phyloP scores from a whole-genome alignment of 2,113 vertebrate species.

The Gymnarchus niloticus region DNA sequence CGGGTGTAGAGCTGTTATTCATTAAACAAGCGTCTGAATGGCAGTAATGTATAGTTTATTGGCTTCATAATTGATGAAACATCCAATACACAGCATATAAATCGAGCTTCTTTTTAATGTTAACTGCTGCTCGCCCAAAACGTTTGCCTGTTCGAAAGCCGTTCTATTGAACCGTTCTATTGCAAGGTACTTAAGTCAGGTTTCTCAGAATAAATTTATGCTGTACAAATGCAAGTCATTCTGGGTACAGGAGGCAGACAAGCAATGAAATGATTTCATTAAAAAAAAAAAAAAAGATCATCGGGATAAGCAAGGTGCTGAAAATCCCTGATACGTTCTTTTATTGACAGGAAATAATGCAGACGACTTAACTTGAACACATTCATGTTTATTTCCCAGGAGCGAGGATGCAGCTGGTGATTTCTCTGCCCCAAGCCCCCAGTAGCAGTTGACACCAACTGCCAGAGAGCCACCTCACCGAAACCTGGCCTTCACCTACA shows the following conservation, averaged over 20 bases:
- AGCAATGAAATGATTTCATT: background rate
- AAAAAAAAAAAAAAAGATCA: background rate
- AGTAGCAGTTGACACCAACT: slow-evolving; percentile 34
- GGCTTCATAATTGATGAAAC: background rate
- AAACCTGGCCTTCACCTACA: slow-evolving; percentile 35
- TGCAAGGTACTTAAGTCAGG: background rate
- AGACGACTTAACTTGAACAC: slow-evolving; percentile 47
- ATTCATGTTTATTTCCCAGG: slow-evolving; percentile 65
- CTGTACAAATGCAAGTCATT: background rate
- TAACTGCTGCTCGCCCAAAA: background rate
- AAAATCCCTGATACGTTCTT: background rate
- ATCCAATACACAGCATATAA: background rate
- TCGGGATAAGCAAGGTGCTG: background rate
- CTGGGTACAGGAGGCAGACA: background rate
- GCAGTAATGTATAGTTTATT: background rate
- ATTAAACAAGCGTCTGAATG: background rate
- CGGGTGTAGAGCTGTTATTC: background rate
- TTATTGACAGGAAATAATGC: background rate
- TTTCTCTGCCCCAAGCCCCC: slow-evolving; percentile 47
- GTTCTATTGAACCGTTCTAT: background rate
- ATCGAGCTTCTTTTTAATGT: background rate
- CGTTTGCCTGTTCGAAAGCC: background rate
- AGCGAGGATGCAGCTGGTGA: slow-evolving; percentile 63
- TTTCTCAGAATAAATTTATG: background rate
- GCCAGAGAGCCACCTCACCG: slow-evolving; percentile 48